These are phyloP conservation scores for Zaprionus capensis DNA, from an alignment of 1,140 invertebrate genomes.

Conservation along the genomic window DNA sequence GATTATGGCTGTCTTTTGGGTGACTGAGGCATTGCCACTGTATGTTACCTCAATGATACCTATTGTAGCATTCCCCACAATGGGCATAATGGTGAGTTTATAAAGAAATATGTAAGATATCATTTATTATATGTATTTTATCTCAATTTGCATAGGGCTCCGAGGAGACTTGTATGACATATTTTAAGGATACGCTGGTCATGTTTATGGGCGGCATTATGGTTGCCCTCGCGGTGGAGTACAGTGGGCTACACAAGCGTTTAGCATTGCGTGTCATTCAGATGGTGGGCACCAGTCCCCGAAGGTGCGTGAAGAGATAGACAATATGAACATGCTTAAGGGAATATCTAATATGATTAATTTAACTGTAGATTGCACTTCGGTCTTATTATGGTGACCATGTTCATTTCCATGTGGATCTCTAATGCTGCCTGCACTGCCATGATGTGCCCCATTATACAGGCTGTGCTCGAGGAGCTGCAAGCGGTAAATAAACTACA, in stretches of 20 bases:
- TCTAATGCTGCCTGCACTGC: conserved; percentile 93
- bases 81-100: conserved; percentile 87
- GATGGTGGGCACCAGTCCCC: conserved; percentile 90
- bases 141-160: conserved; percentile 84
- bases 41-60: conserved; percentile 93
- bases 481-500: conserved; percentile 86
- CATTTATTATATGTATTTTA: background rate
- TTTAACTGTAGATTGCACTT: conserved; percentile 87
- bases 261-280: conserved; percentile 92
- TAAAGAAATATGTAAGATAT: background rate
- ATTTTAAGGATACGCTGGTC: conserved; percentile 94
- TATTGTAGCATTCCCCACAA: conserved; percentile 91
- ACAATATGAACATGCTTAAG: background rate
- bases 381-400: conserved; percentile 91
- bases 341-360: background rate
- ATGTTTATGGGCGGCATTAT: conserved; percentile 93
- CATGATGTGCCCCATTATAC: conserved; percentile 94
- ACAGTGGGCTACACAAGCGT: conserved; percentile 92
- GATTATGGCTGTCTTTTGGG: conserved; percentile 94
- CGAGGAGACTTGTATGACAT: conserved; percentile 87
- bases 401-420: conserved; percentile 94
- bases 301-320: conserved; percentile 83
- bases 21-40: conserved; percentile 92
- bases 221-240: conserved; percentile 93
- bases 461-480: conserved; percentile 89